Conservation (phyloP, 1,140 invertebrate genomes). For the Araneus ventricosus region DNA sequence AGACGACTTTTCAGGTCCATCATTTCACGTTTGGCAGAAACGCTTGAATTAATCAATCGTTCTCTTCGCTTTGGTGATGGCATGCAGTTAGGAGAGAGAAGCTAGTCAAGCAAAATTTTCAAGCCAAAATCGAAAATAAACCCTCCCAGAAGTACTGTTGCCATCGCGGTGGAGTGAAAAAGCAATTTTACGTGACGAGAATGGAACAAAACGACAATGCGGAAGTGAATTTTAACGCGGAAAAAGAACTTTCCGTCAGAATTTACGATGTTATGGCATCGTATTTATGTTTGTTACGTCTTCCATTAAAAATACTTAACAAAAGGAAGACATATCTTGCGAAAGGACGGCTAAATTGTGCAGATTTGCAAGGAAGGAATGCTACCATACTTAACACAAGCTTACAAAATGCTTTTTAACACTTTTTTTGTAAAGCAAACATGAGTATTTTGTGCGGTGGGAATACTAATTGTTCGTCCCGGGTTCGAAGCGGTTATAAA, state of each 20-base stretch:
- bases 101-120: too few relatives aligned
- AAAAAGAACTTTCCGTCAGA: not conserved
- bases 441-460: not conserved
- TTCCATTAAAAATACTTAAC: not conserved
- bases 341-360: too few relatives aligned
- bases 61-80: not conserved
- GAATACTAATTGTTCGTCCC: not conserved
- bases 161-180: not conserved
- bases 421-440: not conserved
- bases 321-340: too few relatives aligned
- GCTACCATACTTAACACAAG: not conserved
- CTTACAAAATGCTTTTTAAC: constrained; percentile 3
- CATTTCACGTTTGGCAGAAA: not conserved
- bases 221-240: not conserved
- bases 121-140: too few relatives aligned
- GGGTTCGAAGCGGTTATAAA: not conserved
- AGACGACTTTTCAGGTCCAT: not conserved
- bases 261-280: not conserved
- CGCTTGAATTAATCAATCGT: constrained; percentile 4
- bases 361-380: not conserved
- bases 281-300: not conserved
- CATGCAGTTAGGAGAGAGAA: not conserved
- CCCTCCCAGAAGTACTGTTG: not conserved
- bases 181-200: not conserved
- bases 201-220: not conserved